Base-by-base conservation (phyloP, 2,888 invertebrate genomes). In the Pollenia labialis region DNA sequence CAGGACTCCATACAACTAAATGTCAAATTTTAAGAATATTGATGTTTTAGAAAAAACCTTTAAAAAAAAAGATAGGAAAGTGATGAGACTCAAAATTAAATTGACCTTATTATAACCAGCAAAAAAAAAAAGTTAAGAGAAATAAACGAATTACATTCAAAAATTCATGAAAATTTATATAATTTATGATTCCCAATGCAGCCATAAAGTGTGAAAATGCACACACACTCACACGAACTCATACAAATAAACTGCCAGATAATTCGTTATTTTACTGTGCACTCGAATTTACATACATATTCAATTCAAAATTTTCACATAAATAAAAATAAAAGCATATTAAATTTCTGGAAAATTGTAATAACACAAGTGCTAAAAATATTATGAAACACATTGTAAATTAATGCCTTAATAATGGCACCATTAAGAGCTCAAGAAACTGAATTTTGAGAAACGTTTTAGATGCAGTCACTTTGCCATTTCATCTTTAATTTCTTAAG, bases 131-230 rank as follows among this genome's bases (percentile, higher is more conserved):
- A 68, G 32, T 14, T 42, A 54, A 16, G 1, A 56, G 6, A 75
- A 46, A 44, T 44, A 23, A 69, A 54, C 14, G 44, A 44, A 54
- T 69, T 76, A 64, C 48, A 75, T 91, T 90, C 88, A 89, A 89
- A 87, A 89, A 91, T 91, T 90, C 89, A 90, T 91, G 91, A 90
- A 90, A 89, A 90, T 90, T 89, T 91, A 89, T 90, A 90, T 91
- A 90, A 91, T 90, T 91, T 91, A 91, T 90, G 88, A 89, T 84
- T 91, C 91, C 91, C 91, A 87, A 68, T 88, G 89, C 91, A 90
- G 89, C 88, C 90, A 90, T 91, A 91, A 91, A 91, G 89, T 89
- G 89, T 74, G 81, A 84, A 77, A 68, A 54, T 54, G 14, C 8
- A 54, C 32, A 52, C 58, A 62, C 14, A 44, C 1, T 16, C 10